Conservation (phyloP, 2,797 vertebrate species). For the Tinamus major region DNA sequence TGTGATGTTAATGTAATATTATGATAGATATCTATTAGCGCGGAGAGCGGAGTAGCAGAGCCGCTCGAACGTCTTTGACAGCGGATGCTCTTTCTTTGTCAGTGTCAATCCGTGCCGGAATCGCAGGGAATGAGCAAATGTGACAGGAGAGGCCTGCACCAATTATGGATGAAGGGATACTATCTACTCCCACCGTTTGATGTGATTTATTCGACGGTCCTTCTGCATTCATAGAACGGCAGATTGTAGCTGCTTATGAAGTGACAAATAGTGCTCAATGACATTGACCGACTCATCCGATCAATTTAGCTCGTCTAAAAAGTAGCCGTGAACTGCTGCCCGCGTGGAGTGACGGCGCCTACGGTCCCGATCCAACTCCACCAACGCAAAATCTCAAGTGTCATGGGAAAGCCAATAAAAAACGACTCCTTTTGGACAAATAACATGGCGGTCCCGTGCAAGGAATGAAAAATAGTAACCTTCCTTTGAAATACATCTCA, state of each 20-base stretch:
- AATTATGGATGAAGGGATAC: constrained; percentile 90
- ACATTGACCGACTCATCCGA: constrained; percentile 92
- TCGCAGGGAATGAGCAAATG: constrained; percentile 81
- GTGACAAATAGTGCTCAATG: constrained; percentile 85
- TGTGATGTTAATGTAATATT: constrained; percentile 71
- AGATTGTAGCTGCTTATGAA: constrained; percentile 84
- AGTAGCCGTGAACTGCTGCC: constrained; percentile 81
- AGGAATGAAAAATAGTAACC: background rate
- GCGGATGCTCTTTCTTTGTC: constrained; percentile 83
- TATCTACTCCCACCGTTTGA: constrained; percentile 88
- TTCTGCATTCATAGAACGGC: constrained; percentile 83
- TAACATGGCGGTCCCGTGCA: fast-evolving
- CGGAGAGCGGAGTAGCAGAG: constrained; percentile 75
- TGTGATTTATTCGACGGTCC: constrained; percentile 90
- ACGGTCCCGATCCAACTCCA: constrained; percentile 72
- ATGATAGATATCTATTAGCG: constrained; percentile 86
- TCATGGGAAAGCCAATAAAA: constrained; percentile 14
- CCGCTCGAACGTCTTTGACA: constrained; percentile 83
- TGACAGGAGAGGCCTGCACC: constrained; percentile 85
- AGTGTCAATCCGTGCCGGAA: constrained; percentile 84
- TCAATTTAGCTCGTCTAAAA: constrained; percentile 88
- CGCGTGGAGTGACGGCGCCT: constrained; percentile 76
- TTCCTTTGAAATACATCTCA: background rate
- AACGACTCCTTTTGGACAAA: constrained; percentile 3
- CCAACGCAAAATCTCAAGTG: background rate